These are phyloP conservation scores for Alouatta palliata DNA, from an alignment of 2,113 vertebrate species.

Conservation along the genomic window DNA sequence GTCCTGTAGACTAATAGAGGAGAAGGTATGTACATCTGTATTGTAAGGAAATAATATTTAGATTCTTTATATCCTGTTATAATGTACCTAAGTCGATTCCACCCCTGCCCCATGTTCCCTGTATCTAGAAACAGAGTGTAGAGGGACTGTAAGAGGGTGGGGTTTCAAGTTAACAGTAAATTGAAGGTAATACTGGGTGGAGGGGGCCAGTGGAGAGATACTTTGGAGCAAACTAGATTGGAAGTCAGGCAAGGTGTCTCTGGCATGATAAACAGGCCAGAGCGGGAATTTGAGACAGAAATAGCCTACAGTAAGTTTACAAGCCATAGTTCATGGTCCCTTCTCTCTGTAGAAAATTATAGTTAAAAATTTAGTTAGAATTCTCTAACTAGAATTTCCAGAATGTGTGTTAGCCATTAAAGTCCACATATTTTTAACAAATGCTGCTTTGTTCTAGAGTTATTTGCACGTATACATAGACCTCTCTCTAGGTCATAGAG, in stretches of 20 bases:
- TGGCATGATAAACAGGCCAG: conserved; percentile 68
- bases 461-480: not conserved
- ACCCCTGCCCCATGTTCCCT: not conserved
- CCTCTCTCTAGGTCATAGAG: not conserved
- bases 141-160: not conserved
- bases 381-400: not conserved
- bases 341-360: conserved; percentile 12
- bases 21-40: not conserved
- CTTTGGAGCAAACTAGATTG: conserved; percentile 59
- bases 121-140: not conserved
- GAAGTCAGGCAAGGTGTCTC: conserved; percentile 68
- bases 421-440: conserved; percentile 5
- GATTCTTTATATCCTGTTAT: not conserved
- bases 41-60: not conserved
- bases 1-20: not conserved
- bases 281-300: conserved; percentile 55
- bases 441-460: conserved; percentile 18
- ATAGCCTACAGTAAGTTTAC: not conserved
- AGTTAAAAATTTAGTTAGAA: not conserved
- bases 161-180: conserved; percentile 34
- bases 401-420: not conserved
- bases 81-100: not conserved
- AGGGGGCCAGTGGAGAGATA: not conserved
- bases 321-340: not conserved
- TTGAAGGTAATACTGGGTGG: conserved; percentile 38